Evolutionary conservation across 2,113 vertebrate species (phyloP).

Genomic region (Phylloscopus trochilus): DNA sequence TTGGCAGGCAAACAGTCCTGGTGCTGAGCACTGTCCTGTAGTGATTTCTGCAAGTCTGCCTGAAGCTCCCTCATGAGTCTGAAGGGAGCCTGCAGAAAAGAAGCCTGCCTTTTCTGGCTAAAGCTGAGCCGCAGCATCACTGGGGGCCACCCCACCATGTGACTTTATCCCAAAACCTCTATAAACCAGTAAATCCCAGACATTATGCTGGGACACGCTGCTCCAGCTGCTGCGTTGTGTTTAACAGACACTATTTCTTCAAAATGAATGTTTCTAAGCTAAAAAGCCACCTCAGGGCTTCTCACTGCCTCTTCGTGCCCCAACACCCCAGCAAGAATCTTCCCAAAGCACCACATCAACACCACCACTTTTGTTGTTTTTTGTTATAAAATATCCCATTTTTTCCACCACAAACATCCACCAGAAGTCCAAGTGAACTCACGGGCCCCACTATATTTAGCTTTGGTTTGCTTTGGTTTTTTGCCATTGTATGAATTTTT

Average conservation of each 20-base stretch:
- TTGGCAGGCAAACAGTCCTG: no score
- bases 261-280: not conserved
- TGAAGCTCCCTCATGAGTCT: no score
- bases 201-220: rapidly evolving
- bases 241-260: not conserved
- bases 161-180: not conserved
- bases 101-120: no score
- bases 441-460: not conserved
- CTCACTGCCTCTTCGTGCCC: not conserved
- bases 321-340: not conserved
- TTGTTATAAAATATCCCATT: not conserved
- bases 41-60: no score
- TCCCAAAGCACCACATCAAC: not conserved
- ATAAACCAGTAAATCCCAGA: not conserved
- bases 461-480: conserved; percentile 27
- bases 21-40: no score
- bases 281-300: not conserved
- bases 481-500: not conserved
- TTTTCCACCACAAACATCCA: not conserved
- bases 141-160: rapidly evolving
- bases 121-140: not conserved
- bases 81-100: no score
- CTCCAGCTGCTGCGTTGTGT: not conserved
- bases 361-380: not conserved
- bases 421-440: not conserved